Percentiles rank a stretch among this genome's conserved stretches.
Evolutionary conservation across 2,888 invertebrate genomes (phyloP).

Genomic region (Nephrotoma flavescens): DNA sequence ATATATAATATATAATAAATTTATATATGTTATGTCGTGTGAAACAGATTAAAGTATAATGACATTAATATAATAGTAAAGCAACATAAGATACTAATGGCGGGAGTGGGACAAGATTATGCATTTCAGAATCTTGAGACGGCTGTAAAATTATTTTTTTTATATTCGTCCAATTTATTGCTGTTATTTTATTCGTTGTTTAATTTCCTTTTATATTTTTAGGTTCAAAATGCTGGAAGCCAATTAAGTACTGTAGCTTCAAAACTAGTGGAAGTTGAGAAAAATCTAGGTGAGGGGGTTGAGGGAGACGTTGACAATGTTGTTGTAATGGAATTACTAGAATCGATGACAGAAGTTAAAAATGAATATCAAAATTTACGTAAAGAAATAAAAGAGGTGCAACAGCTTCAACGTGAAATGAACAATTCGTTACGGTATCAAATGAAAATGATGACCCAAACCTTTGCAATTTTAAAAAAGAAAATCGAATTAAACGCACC

Average conservation of each 20-base stretch:
- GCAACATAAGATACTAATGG: background rate
- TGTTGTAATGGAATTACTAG: conserved; percentile 56
- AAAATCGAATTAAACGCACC: conserved; percentile 42
- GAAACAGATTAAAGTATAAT: background rate
- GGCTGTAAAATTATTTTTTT: background rate
- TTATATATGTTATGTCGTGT: too few relatives aligned
- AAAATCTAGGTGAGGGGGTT: conserved; percentile 21
- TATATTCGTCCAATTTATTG: background rate
- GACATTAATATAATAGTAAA: background rate
- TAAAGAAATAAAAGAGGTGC: conserved; percentile 64
- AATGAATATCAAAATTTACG: conserved; percentile 66
- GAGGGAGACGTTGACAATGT: conserved; percentile 36
- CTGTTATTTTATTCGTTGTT: background rate
- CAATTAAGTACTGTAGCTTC: conserved; percentile 57
- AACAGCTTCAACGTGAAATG: conserved; percentile 63
- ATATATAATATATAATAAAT: background rate
- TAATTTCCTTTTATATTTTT: background rate
- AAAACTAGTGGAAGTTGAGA: conserved; percentile 58
- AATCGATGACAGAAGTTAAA: conserved; percentile 63
- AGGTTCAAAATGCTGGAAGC: conserved; percentile 62
- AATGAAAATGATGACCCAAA: conserved; percentile 48
- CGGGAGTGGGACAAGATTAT: background rate
- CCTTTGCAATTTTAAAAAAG: conserved; percentile 56
- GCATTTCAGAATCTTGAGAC: background rate
- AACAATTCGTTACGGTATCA: conserved; percentile 59